Evolutionary conservation across 2,113 vertebrate genomes (phyloP).

Genomic region (Ivindomyrus marchei): DNA sequence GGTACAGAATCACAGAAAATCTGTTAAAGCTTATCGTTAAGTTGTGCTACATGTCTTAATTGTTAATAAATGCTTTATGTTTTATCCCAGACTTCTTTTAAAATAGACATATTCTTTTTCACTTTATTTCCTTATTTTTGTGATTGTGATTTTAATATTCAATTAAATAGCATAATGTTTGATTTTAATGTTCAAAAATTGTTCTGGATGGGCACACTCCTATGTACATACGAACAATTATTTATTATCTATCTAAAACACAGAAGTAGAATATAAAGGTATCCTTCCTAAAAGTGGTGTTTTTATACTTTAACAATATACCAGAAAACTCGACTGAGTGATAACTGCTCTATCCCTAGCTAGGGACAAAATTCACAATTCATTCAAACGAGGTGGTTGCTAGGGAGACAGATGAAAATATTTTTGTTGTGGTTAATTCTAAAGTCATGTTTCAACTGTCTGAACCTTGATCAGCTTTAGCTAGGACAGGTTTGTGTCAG

Average conservation of each 20-base stretch:
- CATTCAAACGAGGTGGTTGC: not conserved
- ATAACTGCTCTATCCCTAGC: not conserved
- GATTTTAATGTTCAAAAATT: not conserved
- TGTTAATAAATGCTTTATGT: not conserved
- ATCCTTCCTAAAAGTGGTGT: not conserved
- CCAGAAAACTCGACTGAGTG: not conserved
- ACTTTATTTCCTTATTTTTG: not conserved
- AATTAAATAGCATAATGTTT: not conserved
- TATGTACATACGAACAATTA: not conserved
- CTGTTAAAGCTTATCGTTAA: not conserved
- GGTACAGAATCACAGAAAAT: not conserved
- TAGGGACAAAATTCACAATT: not conserved
- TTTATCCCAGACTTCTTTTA: not conserved
- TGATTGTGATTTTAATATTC: not conserved
- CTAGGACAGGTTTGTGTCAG: not conserved
- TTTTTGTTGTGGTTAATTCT: not conserved
- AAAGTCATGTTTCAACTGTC: not conserved
- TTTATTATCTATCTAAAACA: not conserved
- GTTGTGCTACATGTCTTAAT: not conserved
- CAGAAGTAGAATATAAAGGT: not conserved
- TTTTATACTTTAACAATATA: not conserved
- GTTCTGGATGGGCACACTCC: not conserved
- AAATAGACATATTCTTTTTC: not conserved
- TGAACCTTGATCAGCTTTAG: not conserved
- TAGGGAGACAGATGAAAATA: not conserved